Percentiles rank a stretch among this genome's conserved stretches.
Evolutionary conservation across 2,797 vertebrate species (phyloP).

Genomic region (Molossus molossus): DNA sequence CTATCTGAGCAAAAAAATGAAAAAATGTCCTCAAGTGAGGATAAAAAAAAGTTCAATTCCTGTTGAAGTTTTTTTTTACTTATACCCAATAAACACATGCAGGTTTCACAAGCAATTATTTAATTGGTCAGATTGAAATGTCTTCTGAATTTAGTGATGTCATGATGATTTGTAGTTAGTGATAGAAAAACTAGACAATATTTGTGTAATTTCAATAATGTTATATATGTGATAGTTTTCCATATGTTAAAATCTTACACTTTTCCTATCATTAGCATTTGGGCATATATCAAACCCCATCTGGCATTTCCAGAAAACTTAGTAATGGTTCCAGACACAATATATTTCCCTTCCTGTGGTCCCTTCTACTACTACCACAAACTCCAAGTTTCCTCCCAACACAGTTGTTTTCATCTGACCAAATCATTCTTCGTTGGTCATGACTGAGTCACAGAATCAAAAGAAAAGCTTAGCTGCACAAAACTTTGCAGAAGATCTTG

Average conservation of each 20-base stretch:
- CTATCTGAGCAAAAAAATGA: too few species aligned
- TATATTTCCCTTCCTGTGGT: neutral
- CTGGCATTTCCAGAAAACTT: conserved; percentile 31
- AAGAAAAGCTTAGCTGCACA: neutral
- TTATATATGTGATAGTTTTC: neutral
- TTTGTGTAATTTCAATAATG: neutral
- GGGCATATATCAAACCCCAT: conserved; percentile 22
- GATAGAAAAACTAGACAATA: neutral
- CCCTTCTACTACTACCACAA: neutral
- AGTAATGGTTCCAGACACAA: neutral
- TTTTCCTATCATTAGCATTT: conserved; percentile 29
- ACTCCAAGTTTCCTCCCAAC: neutral
- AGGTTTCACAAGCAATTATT: conserved; percentile 47
- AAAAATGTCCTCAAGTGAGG: too few species aligned
- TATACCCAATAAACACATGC: neutral
- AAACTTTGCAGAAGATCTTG: neutral
- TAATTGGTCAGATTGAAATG: neutral
- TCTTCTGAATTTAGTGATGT: conserved; percentile 21
- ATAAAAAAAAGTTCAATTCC: conserved; percentile 19
- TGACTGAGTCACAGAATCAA: neutral
- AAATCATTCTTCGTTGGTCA: neutral
- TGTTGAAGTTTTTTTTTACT: neutral
- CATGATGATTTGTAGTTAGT: neutral
- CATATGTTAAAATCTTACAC: neutral
- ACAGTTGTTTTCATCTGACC: neutral